phyloP scores from a whole-genome alignment of 1,140 invertebrate species.

The Macrobrachium rosenbergii region DNA sequence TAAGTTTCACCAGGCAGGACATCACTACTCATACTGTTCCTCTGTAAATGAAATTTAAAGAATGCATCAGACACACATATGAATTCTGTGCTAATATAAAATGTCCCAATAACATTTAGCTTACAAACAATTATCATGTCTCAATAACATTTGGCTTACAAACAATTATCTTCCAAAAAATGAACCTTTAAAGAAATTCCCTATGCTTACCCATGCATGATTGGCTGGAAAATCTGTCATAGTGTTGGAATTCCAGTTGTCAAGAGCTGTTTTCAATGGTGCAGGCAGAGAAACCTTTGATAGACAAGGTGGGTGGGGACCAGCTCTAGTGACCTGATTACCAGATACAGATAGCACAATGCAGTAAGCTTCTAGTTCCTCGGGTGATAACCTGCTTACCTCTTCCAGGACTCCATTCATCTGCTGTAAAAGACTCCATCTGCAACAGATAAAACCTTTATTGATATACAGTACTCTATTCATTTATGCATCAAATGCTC shows the following conservation, averaged over 20 bases:
- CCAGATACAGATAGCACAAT: constrained; percentile 64
- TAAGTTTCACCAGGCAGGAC: constrained; percentile 87
- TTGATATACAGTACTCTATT: too few species aligned
- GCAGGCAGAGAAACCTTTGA: constrained; percentile 69
- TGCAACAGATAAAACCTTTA: constrained; percentile 60
- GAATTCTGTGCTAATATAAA: not conserved
- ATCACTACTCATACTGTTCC: constrained; percentile 80
- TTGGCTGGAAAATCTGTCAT: constrained; percentile 70
- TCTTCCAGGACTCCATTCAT: constrained; percentile 73
- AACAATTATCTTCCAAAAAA: not conserved
- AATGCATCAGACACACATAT: not conserved
- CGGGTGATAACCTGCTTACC: constrained; percentile 64
- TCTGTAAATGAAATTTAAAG: constrained; percentile 71
- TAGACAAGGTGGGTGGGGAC: constrained; percentile 73
- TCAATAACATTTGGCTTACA: not conserved
- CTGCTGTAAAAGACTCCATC: constrained; percentile 74
- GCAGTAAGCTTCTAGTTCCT: constrained; percentile 62
- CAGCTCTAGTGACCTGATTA: constrained; percentile 69
- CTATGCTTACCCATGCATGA: constrained; percentile 69
- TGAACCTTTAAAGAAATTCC: not conserved
- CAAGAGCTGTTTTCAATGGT: constrained; percentile 70
- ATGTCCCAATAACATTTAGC: too few species aligned
- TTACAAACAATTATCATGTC: too few species aligned
- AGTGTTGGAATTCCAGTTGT: constrained; percentile 70
- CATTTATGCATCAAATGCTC: too few species aligned